phyloP scores from a whole-genome alignment of 1,140 invertebrate species.

The Eurosta solidaginis region DNA sequence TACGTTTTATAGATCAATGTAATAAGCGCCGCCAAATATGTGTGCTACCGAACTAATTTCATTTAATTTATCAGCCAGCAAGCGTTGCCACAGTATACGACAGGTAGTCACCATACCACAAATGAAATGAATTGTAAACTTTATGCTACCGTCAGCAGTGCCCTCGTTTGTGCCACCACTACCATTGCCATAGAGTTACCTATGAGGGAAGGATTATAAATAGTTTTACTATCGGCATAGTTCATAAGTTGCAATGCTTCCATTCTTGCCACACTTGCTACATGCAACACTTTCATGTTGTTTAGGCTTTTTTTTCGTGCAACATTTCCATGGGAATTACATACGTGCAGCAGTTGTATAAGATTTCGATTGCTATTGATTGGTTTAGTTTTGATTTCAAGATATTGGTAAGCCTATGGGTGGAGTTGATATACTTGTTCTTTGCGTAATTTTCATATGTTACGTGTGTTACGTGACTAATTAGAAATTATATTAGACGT shows the following conservation, averaged over 20 bases:
- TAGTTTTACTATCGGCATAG: conserved; percentile 12
- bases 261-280: not conserved
- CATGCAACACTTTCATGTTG: conserved; percentile 11
- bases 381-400: not conserved
- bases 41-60: conserved; percentile 18
- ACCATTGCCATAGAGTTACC: not conserved
- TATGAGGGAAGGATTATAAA: not conserved
- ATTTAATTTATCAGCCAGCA: not conserved
- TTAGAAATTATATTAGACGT: conserved; percentile 8
- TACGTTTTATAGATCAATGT: conserved; percentile 26
- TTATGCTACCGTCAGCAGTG: not conserved
- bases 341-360: conserved; percentile 4
- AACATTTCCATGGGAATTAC: conserved; percentile 28
- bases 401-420: not conserved
- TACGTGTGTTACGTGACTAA: conserved; percentile 25
- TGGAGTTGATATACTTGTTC: not conserved
- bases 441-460: conserved; percentile 28
- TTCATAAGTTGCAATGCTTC: too few species aligned
- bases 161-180: not conserved
- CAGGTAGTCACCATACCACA: too few species aligned
- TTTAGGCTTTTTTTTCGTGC: not conserved
- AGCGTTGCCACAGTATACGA: not conserved
- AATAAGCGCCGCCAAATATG: not conserved
- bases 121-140: too few species aligned
- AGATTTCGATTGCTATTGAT: conserved; percentile 19